Evolutionary conservation across 2,797 vertebrate genomes (phyloP), one percentile per base, ranked within the genome.

Genomic region (Acanthornis magna): DNA sequence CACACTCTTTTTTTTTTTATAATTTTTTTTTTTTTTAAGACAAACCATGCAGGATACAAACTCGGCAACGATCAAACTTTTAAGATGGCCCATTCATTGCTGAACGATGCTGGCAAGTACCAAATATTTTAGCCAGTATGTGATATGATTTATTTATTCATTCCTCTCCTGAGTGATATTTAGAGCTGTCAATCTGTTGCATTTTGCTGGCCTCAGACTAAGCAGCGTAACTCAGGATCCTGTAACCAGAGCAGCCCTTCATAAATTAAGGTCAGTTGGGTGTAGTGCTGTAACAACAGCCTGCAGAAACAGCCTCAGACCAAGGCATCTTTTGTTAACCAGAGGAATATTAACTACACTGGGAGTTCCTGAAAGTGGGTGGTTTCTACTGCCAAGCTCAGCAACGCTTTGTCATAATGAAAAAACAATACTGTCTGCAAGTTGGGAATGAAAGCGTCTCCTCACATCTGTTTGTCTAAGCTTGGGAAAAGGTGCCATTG

Each of bases 361-460:
- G 45, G 58, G 68, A 91, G 87, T 91, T 81, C 66, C 94, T 95
- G 88, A 90, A 95, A 93, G 89, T 93, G 87, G 90, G 91, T 95
- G 90, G 93, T 96, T 96, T 97, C 92, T 94, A 45, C 94, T 38
- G 34, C 94, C 83, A 88, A 94, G 93, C 94, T 93, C 82, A 63
- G 74, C 67, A 89, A 63, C 3, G 34, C 91, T 97, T 95, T 96
- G 91, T 96, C 81, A 14, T 96, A 96, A 91, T 92, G 95, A 95
- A 96, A 97, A 95, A 96, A 95, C 91, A 96, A 89, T 90, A 43
- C 65, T 93, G 89, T 91, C 88, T 93, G 93, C 83, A 76, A 96
- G 91, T 62, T 90, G 96, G 96, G 89, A 94, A 92, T 95, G 94
- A 91, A 96, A 96, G 93, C 4, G 21, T 88, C 58, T 91, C 77